A percentile compares a stretch with the other conserved stretches of the same genome.
Evolutionary conservation across 1,140 invertebrate species (phyloP).

Genomic region (Pseudomyrmex dendroicus): DNA sequence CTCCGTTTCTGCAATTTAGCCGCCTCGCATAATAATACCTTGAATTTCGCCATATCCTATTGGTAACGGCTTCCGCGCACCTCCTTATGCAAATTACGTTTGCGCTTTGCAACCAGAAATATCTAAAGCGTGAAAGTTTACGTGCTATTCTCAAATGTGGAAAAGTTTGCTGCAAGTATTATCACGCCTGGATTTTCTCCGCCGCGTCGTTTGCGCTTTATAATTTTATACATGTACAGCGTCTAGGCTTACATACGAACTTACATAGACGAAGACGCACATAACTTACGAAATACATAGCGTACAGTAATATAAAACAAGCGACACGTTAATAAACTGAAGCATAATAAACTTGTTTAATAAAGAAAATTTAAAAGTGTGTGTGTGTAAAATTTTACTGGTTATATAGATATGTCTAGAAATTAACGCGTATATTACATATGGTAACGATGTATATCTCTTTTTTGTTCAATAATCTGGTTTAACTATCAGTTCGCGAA

Average conservation of each 20-base stretch:
- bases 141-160: slow-evolving; percentile 13
- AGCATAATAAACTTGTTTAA: too few relatives aligned
- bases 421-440: background rate
- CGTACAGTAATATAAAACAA: too few relatives aligned
- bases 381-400: too few relatives aligned
- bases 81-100: slow-evolving; percentile 53
- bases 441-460: background rate
- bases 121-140: slow-evolving; percentile 51
- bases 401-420: too few relatives aligned
- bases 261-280: background rate
- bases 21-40: slow-evolving; percentile 43
- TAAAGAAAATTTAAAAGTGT: too few relatives aligned
- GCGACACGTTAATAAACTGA: too few relatives aligned
- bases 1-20: slow-evolving; percentile 34
- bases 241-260: background rate
- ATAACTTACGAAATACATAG: background rate
- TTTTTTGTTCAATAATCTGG: background rate
- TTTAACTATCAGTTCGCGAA: background rate
- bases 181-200: too few relatives aligned
- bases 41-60: slow-evolving; percentile 51
- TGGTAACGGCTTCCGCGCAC: slow-evolving; percentile 48
- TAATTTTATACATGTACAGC: background rate
- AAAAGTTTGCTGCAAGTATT: background rate
- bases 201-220: background rate
- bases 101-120: slow-evolving; percentile 38